Conservation (phyloP, 2,113 vertebrate species). For the Sisor rabdophorus region DNA sequence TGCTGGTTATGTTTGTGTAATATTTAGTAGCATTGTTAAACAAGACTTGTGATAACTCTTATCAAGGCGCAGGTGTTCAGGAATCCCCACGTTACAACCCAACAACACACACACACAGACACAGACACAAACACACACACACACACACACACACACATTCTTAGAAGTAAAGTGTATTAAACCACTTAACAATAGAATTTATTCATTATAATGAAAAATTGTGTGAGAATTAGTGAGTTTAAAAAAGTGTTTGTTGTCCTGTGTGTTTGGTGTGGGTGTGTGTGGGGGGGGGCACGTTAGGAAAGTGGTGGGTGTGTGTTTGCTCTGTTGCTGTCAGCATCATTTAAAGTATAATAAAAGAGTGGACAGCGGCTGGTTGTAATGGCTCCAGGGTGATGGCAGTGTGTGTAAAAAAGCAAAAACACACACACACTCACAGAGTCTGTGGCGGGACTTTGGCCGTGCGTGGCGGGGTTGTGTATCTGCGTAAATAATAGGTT, state of each 20-base stretch:
- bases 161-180: background rate
- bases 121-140: constrained; percentile 17
- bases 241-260: background rate
- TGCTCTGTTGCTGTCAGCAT: constrained; percentile 67
- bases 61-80: constrained; percentile 45
- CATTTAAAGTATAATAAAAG: constrained; percentile 59
- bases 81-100: constrained; percentile 40
- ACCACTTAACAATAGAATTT: no score
- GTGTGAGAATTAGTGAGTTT: background rate
- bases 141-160: constrained; percentile 9
- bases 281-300: constrained; percentile 7
- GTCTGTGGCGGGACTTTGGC: constrained; percentile 21
- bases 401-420: constrained; percentile 13
- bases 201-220: background rate
- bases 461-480: constrained; percentile 46
- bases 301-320: constrained; percentile 39
- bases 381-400: constrained; percentile 23
- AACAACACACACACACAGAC: constrained; percentile 13
- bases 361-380: constrained; percentile 33
- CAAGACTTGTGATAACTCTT: constrained; percentile 38
- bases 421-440: background rate
- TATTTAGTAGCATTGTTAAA: constrained; percentile 31
- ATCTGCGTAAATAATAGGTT: constrained; percentile 53
- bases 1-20: constrained; percentile 10
- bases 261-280: constrained; percentile 6